A percentile compares a stretch with the other conserved stretches of the same genome.
Evolutionary conservation across 1,140 invertebrate genomes (phyloP).

Genomic region (Lysiphlebus fabarum): DNA sequence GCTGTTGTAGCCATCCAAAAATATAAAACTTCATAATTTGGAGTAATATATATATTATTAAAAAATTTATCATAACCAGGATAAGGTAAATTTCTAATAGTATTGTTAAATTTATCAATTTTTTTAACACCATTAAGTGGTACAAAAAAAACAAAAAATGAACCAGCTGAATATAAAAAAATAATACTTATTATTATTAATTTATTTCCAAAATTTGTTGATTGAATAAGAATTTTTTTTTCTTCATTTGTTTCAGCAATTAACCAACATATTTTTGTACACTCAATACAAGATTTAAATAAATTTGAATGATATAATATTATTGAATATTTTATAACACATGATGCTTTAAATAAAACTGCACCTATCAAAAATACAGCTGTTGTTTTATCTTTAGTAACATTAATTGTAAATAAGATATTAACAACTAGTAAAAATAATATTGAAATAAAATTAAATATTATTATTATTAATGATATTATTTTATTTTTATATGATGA

Average conservation of each 20-base stretch:
- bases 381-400: neutral
- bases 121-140: neutral
- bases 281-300: conserved; percentile 25
- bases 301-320: conserved; percentile 10
- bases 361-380: conserved; percentile 15
- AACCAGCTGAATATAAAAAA: conserved; percentile 28
- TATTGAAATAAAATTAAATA: conserved; percentile 1
- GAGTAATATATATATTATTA: conserved; percentile 28
- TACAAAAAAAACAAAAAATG: conserved; percentile 17
- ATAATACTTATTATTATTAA: conserved; percentile 25
- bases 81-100: conserved; percentile 22
- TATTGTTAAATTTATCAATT: conserved; percentile 4
- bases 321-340: conserved; percentile 16
- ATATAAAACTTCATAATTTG: conserved; percentile 35
- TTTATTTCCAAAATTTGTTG: conserved; percentile 17
- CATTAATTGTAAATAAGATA: neutral
- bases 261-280: conserved; percentile 31
- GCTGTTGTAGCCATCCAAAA: conserved; percentile 24
- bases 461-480: conserved; percentile 1
- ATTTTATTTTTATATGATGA: neutral
- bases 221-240: conserved; percentile 12
- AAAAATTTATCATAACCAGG: conserved; percentile 28
- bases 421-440: conserved; percentile 3
- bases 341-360: conserved; percentile 3
- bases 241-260: conserved; percentile 15